A percentile compares a stretch with the other conserved stretches of the same genome.
Conservation (phyloP, 2,797 vertebrate species). For the Mionectes olivaceus region DNA sequence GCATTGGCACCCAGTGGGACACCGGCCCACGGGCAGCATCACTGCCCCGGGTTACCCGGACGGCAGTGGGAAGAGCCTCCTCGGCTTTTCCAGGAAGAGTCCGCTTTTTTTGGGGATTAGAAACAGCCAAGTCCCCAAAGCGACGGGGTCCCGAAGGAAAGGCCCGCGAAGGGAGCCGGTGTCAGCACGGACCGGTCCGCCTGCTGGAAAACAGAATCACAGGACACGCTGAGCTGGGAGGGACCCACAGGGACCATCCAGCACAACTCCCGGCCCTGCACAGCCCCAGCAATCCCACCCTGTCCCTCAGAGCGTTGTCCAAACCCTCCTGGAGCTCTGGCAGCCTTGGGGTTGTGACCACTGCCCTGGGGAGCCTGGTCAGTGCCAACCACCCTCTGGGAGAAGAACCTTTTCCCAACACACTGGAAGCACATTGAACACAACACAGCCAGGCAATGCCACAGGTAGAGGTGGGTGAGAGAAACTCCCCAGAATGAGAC, state of each 20-base stretch:
- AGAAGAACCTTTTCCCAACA: neutral
- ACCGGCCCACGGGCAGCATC: neutral
- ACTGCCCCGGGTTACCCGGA: neutral
- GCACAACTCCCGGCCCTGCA: neutral
- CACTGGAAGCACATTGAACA: neutral
- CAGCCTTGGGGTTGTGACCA: neutral
- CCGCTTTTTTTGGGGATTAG: neutral
- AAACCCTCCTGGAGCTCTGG: neutral
- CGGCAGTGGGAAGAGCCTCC: rapidly evolving
- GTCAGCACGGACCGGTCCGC: neutral
- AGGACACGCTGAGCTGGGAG: neutral
- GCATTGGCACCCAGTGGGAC: neutral
- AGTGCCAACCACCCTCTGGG: too few relatives aligned
- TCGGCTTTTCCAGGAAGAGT: rapidly evolving
- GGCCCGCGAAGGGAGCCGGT: neutral
- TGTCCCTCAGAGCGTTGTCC: neutral
- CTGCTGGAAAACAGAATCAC: rapidly evolving
- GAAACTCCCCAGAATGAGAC: neutral
- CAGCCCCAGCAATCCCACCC: neutral
- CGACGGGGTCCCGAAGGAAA: rapidly evolving
- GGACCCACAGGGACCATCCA: neutral
- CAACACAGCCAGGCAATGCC: rapidly evolving
- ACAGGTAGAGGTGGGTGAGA: rapidly evolving
- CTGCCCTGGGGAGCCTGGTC: neutral
- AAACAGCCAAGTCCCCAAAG: rapidly evolving